These are phyloP conservation scores for Neodiprion lecontei DNA, from an alignment of 1,140 invertebrate genomes.

Conservation along the genomic window DNA sequence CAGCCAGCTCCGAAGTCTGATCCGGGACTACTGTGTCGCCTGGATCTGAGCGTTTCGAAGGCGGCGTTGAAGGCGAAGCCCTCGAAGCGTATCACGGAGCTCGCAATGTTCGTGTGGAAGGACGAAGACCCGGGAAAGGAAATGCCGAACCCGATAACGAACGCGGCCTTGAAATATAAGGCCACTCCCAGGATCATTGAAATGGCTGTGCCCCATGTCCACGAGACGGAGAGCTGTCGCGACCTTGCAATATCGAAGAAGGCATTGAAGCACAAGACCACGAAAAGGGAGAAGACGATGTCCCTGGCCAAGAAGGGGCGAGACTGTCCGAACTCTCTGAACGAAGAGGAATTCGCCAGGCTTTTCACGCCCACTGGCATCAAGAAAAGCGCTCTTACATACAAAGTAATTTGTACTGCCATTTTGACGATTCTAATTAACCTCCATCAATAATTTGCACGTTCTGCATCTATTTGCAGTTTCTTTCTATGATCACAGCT, in stretches of 20 bases:
- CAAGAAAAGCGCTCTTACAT: conserved; percentile 26
- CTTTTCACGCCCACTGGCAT: conserved; percentile 32
- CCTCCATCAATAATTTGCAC: background rate
- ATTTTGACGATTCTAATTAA: background rate
- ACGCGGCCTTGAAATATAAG: conserved; percentile 31
- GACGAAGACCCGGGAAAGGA: conserved; percentile 14
- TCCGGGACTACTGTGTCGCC: background rate
- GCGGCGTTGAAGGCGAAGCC: conserved; percentile 27
- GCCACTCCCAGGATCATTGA: conserved; percentile 23
- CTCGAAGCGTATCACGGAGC: conserved; percentile 25
- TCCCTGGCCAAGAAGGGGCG: conserved; percentile 27
- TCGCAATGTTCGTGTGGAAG: conserved; percentile 24
- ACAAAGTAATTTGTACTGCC: conserved; percentile 19
- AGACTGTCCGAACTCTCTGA: conserved; percentile 27
- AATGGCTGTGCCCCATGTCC: conserved; percentile 25
- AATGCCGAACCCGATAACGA: conserved; percentile 24
- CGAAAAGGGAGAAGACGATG: conserved; percentile 16
- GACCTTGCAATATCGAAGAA: conserved; percentile 13
- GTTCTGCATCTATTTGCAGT: no score
- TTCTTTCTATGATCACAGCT: no score
- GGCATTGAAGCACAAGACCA: conserved; percentile 14
- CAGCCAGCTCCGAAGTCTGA: conserved; percentile 14
- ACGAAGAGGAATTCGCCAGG: conserved; percentile 24
- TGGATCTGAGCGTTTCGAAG: conserved; percentile 27
- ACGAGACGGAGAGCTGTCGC: conserved; percentile 13